Base-by-base conservation (phyloP, 2,113 vertebrate species). In the Zapus hudsonius region DNA sequence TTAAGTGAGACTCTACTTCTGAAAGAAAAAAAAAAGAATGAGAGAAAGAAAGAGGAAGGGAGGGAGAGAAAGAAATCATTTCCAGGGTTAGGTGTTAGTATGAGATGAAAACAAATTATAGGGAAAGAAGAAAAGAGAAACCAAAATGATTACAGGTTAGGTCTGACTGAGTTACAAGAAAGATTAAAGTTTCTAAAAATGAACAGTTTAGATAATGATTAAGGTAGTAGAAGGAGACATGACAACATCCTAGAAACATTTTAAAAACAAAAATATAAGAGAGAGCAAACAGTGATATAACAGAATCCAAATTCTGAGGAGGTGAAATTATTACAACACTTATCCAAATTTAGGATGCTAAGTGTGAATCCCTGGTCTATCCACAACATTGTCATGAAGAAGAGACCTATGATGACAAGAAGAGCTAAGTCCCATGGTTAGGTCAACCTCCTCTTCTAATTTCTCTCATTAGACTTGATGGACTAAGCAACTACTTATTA, bases 181-280 rank as follows among this genome's bases (percentile, higher is more conserved):
- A 96, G 86, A 95, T 94, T 84, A 92, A 95, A 73, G 92, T 96
- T 95, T 91, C 75, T 96, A 97, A 96, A 95, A 95, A 76, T 84
- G 70, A 61, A 66, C 44, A 95, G 89, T 89, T 92, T 94, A 84
- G 85, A 72, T 95, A 92, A 90, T 84, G 92, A 88, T 40, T 84
- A 92, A 91, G 36, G 52, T 87, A 44, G 84, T 42, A 84, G 31
- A 89, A 92, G 70, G 76, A 95, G 94, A 93, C 38, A 84, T 91
- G 89, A 96, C 80, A 95, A 89, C 92, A 95, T 87, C 87, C 52
- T 84, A 82, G 86, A 95, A 84, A 74, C 42, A 95, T 91, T 81
- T 87, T 20, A 70, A 95, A 96, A 89, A 92, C 55, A 95, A 44
- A 93, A 94, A 86, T 40, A 79, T 90, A 86, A 23, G 33, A 74